Evolutionary conservation across 2,113 vertebrate species (phyloP).

Genomic region (Miniopterus natalensis): DNA sequence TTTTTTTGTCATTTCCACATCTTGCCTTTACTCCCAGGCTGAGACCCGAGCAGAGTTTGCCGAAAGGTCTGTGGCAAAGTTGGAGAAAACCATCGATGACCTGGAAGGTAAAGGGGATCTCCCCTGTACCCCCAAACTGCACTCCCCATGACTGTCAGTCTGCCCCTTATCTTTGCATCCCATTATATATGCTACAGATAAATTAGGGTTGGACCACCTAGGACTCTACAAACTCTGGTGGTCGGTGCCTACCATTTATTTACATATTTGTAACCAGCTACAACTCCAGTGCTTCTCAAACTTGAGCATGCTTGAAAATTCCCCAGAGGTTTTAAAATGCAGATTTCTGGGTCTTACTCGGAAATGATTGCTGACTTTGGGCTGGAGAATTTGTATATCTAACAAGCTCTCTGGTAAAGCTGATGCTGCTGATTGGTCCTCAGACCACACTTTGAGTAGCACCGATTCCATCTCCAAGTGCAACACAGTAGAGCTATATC

Average conservation of each 20-base stretch:
- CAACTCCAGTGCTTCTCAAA: neutral
- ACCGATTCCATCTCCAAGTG: neutral
- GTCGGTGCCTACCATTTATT: neutral
- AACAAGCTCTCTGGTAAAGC: neutral
- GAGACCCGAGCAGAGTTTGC: constrained; percentile 98
- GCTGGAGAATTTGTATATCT: neutral
- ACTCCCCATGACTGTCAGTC: neutral
- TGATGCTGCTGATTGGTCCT: neutral
- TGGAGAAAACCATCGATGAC: constrained; percentile 99
- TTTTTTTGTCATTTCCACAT: neutral
- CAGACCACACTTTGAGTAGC: neutral
- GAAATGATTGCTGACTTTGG: neutral
- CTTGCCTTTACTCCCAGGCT: constrained; percentile 88
- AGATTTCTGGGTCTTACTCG: neutral
- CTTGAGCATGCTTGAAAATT: neutral
- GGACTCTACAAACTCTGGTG: neutral
- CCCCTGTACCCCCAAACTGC: neutral
- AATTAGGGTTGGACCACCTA: neutral
- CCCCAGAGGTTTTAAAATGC: neutral
- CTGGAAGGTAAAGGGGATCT: constrained; percentile 94
- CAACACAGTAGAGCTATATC: neutral
- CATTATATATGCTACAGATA: neutral
- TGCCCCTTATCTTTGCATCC: neutral
- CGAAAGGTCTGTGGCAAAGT: constrained; percentile 97
- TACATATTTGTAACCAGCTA: neutral